Conservation (phyloP, 2,888 invertebrate genomes). For the Scrobipalpa atriplicella region DNA sequence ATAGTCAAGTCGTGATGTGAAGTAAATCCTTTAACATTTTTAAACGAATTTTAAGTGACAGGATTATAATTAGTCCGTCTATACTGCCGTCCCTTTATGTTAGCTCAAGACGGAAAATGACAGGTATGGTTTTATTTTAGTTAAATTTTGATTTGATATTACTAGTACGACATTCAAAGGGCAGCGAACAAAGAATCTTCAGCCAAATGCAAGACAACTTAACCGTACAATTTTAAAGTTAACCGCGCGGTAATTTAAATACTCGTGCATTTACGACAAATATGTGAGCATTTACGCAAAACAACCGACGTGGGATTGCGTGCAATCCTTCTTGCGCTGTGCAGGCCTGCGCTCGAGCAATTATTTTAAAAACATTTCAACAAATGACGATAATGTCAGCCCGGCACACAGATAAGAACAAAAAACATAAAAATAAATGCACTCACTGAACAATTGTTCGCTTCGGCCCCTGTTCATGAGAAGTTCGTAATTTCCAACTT, state of each 20-base stretch:
- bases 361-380: conserved; percentile 83
- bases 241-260: conserved; percentile 58
- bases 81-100: no score
- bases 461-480: conserved; percentile 53
- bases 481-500: conserved; percentile 42
- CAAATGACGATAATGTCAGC: conserved; percentile 80
- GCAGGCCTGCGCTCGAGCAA: conserved; percentile 70
- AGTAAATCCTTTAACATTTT: no score
- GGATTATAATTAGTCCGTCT: no score
- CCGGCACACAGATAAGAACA: conserved; percentile 65
- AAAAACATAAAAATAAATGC: conserved; percentile 61
- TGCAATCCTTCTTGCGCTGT: conserved; percentile 65
- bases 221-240: conserved; percentile 38
- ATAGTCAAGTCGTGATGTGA: no score
- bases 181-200: no score
- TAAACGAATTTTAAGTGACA: no score
- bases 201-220: no score
- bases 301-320: conserved; percentile 70
- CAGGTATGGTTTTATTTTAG: no score
- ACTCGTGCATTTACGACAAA: conserved; percentile 70
- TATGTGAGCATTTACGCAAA: conserved; percentile 79
- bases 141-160: no score
- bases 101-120: no score
- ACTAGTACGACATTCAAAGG: no score
- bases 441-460: conserved; percentile 63